Percentiles rank a stretch among this genome's conserved stretches.
phyloP scores from a whole-genome alignment of 2,888 invertebrate species.

The Acanthosoma haemorrhoidale region DNA sequence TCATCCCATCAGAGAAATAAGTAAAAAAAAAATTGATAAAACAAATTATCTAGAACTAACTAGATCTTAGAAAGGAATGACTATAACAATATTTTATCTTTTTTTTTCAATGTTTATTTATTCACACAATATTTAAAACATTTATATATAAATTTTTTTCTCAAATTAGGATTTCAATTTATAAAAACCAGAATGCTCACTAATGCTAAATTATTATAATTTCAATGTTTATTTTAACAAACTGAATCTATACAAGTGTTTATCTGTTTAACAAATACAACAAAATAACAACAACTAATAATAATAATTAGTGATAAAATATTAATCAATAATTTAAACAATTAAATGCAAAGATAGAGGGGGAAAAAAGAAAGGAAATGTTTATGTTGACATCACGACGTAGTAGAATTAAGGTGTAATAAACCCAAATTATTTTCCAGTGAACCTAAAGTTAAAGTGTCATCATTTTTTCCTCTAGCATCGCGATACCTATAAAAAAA shows the following conservation, averaged over 20 bases:
- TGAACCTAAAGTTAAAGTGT: background rate
- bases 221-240: background rate
- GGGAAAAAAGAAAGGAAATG: background rate
- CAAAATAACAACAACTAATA: background rate
- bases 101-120: background rate
- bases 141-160: background rate
- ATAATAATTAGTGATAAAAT: background rate
- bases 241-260: background rate
- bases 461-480: constrained; percentile 8
- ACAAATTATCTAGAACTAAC: no score
- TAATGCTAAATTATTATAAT: background rate
- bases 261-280: background rate
- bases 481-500: constrained; percentile 13
- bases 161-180: background rate
- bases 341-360: background rate
- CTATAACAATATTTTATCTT: no score
- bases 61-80: no score
- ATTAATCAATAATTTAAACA: background rate
- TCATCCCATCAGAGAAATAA: no score
- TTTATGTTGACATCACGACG: constrained; percentile 19
- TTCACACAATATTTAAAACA: background rate
- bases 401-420: constrained; percentile 6
- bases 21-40: no score
- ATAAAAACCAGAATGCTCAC: background rate
- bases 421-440: constrained; percentile 17